Percentiles rank a stretch among this genome's conserved stretches.
Evolutionary conservation across 37 sponge, comb jelly and placozoan species (phyloP).

Genomic region (Tethya wilhelma): DNA sequence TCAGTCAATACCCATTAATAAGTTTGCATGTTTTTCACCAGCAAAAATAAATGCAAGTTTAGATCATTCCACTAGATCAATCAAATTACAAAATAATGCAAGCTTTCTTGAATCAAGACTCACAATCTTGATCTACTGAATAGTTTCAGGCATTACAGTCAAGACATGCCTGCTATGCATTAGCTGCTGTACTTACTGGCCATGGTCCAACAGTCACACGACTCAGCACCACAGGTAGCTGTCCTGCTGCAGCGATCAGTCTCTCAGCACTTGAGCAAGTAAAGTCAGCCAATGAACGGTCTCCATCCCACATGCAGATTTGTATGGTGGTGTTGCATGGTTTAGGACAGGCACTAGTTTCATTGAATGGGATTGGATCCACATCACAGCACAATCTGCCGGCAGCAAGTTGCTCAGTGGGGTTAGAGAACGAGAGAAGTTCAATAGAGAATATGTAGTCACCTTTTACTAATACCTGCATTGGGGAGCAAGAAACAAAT

Average conservation of each 20-base stretch:
- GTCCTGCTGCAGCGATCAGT: background rate
- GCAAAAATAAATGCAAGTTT: no score
- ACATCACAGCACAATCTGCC: slow-evolving; percentile 16
- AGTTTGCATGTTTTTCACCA: no score
- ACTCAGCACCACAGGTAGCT: background rate
- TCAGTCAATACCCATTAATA: no score
- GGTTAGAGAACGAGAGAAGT: slow-evolving; percentile 3
- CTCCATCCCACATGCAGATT: slow-evolving; percentile 9
- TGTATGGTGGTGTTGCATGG: slow-evolving; percentile 14
- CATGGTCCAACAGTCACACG: slow-evolving; percentile 13
- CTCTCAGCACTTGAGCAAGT: background rate
- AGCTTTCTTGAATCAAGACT: no score
- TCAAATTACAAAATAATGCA: no score
- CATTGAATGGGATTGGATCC: background rate
- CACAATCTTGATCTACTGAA: no score
- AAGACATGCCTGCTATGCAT: background rate
- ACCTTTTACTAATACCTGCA: background rate
- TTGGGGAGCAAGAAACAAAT: no score
- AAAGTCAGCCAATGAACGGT: background rate
- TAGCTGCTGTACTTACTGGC: slow-evolving; percentile 2
- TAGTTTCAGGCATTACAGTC: no score
- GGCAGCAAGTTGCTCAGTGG: background rate
- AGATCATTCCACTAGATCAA: no score
- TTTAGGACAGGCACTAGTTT: background rate
- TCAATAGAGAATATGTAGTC: slow-evolving; percentile 13